Base-by-base conservation (phyloP, 2,888 invertebrate species). In the Priocnemis perturbator region DNA sequence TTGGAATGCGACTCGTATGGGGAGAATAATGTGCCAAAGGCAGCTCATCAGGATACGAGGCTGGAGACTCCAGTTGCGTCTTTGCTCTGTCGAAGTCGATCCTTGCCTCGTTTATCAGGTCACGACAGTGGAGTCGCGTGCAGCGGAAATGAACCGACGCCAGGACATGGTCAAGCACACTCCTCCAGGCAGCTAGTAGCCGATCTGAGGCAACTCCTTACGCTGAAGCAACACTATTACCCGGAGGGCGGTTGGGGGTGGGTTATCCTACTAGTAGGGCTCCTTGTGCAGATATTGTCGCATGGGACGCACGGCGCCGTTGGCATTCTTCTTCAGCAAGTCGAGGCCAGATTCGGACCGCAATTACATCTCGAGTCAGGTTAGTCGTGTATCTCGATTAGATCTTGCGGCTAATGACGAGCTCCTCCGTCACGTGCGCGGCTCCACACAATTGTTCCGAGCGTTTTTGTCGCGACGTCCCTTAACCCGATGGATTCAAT, bases 161-260 rank as follows among this genome's bases (percentile, higher is more conserved):
- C 90, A 87, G 92, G 91, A 50, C 91, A 92, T 71, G 91, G 91
- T 71, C 87, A 89, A 3, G 88, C 89, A n/a, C 73, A 67, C 14
- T 64, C 20, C 7, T 56, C 78, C 4, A 74, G 67, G 5, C 89
- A 91, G 71, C 87, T 91, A 55, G 91, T 91, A 17, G 90, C 91
- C 37, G 92, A 92, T 84, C 84, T 92, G 58, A 88, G 91, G 63
- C 92, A 92, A 81, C 89, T 94, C 79, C 90, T 94, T 65, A 94
- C 94, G 9, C 91, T 94, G 77, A 93, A 94, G 77, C 94, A 95
- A 82, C 95, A 96, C 85, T 96, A 96, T 89, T 96, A 96, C 89
- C 96, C 96, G 44, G 96, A 96, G 89, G 95, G 95, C 7, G 96
- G 95, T 0, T 96, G 96, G 96, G 96, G 96, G 5, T 96, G 95